Evolutionary conservation across 2,797 vertebrate genomes (phyloP), one percentile per base, ranked within the genome.

Genomic region (Falco cherrug): DNA sequence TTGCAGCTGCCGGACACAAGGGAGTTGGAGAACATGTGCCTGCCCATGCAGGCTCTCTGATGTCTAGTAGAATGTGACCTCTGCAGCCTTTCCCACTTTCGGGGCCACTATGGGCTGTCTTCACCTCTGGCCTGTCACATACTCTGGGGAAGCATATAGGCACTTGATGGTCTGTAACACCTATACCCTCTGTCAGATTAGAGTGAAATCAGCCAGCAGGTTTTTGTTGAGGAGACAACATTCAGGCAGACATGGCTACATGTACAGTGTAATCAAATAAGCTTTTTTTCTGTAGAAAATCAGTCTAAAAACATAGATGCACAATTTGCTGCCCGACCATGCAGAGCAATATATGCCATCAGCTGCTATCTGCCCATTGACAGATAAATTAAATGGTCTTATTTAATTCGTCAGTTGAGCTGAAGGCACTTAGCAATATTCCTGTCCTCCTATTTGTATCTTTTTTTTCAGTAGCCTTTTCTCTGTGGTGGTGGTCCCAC

Each of bases 221-320:
- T 4, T 12, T 77, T 84, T 67, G 80, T 89, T 92, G 81, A 80
- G 69, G 73, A 91, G 50, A 81, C 91, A 91, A 54, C 29, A n/a
- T 50, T 50, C 64, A 73, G 73, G 35, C 87, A 95, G 92, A 86
- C 69, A n/a, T 65, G 85, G 65, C 39, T 90, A 70, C 75, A 87
- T 21, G 9, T 92, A 91, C 50, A 76, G 29, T 61, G 59, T 93
- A 75, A 90, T 93, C 95, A 93, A 85, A 84, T 78, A 84, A 92
- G 84, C 73, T 96, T 94, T 88, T 91, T 96, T 97, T 95, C 89
- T 91, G 43, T 91, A 94, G 78, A 95, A 97, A 91, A 97, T 92
- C 84, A 69, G 76, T 61, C 69, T 96, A 94, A 96, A 96, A 96
- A 95, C 93, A 96, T 93, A 95, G 69, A 93, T 92, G 94, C 90